phyloP scores from a whole-genome alignment of 2,888 invertebrate genomes.

The Melipona beecheii region DNA sequence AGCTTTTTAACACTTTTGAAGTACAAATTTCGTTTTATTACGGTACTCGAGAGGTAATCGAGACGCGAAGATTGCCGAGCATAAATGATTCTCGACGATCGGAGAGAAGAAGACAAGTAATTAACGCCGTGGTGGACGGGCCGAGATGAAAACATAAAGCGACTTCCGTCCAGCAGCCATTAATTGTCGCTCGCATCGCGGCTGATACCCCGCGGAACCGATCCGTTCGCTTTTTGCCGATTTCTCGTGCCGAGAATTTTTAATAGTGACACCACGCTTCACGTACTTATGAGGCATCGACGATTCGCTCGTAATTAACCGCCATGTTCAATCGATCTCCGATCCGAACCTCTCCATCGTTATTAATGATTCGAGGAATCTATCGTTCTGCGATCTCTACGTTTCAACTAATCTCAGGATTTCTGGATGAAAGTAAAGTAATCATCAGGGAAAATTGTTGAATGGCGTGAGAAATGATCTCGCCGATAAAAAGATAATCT shows the following conservation, averaged over 20 bases:
- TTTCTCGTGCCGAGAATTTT: constrained; percentile 60
- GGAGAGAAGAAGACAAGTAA: constrained; percentile 46
- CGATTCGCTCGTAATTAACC: constrained; percentile 49
- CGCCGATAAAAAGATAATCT: no score
- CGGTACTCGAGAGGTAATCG: background rate
- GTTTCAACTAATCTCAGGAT: background rate
- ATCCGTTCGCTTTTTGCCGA: constrained; percentile 57
- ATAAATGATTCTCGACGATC: background rate
- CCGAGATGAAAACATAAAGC: constrained; percentile 61
- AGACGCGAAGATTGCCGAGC: background rate
- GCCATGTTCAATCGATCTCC: background rate
- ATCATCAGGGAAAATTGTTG: background rate
- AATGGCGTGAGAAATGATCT: background rate
- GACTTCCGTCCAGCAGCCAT: constrained; percentile 56
- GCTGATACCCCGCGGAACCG: constrained; percentile 46
- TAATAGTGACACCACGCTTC: constrained; percentile 53
- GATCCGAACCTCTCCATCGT: background rate
- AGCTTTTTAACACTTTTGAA: background rate
- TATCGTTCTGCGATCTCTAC: background rate
- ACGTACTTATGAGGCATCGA: constrained; percentile 41
- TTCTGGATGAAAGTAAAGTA: background rate
- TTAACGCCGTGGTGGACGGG: constrained; percentile 55
- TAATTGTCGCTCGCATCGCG: constrained; percentile 59
- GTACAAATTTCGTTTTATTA: background rate
- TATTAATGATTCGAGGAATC: constrained; percentile 8